These are phyloP conservation scores for Halcyon senegalensis DNA, from an alignment of 2,113 vertebrate species.

Conservation along the genomic window DNA sequence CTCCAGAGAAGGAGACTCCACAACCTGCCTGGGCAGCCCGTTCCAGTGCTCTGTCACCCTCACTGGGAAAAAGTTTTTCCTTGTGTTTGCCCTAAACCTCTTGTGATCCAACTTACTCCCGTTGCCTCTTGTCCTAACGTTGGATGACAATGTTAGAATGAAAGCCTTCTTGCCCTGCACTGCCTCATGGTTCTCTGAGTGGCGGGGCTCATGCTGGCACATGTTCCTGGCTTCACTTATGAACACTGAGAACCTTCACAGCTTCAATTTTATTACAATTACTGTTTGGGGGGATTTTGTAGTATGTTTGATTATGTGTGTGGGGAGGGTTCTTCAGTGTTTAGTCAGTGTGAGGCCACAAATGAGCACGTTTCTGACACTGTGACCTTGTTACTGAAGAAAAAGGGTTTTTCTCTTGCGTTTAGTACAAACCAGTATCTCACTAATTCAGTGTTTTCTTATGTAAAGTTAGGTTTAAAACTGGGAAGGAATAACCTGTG, in stretches of 20 bases:
- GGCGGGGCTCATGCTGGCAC: rapidly evolving
- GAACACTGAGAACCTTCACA: neutral
- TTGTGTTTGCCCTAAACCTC: no score
- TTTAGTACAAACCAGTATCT: neutral
- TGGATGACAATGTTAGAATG: neutral
- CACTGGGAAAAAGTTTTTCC: no score
- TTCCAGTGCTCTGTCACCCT: no score
- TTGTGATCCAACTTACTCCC: no score
- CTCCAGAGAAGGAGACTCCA: no score
- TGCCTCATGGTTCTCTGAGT: neutral
- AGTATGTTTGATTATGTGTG: neutral
- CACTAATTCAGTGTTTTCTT: no score
- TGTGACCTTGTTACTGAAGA: neutral
- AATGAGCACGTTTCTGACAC: neutral
- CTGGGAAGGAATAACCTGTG: no score
- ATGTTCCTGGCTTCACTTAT: neutral
- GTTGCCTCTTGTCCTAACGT: no score
- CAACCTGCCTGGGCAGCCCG: no score
- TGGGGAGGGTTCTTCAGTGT: neutral
- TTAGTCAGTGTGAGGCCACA: neutral
- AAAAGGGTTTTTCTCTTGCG: neutral
- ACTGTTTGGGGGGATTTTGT: neutral
- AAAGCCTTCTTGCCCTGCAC: rapidly evolving
- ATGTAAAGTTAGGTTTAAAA: no score
- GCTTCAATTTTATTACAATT: neutral